Evolutionary conservation across 2,113 vertebrate genomes (phyloP).

Genomic region (Sphyrna mokarran): DNA sequence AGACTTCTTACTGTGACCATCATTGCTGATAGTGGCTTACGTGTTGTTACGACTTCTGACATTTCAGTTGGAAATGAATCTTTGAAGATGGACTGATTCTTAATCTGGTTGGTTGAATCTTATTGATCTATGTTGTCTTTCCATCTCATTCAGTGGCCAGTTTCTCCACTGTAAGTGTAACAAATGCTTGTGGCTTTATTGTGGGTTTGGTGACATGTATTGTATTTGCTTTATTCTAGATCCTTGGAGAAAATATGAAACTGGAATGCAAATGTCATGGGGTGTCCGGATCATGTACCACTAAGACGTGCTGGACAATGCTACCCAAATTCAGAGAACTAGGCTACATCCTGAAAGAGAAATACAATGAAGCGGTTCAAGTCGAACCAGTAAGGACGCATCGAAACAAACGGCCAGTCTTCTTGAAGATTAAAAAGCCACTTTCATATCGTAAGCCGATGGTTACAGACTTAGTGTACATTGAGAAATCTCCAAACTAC

Average conservation of each 20-base stretch:
- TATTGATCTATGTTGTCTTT: not conserved
- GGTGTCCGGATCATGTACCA: conserved; percentile 91
- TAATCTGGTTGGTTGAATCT: not conserved
- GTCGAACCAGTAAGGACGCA: conserved; percentile 88
- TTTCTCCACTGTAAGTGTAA: not conserved
- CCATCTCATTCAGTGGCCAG: too few species aligned
- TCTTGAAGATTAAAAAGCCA: conserved; percentile 94
- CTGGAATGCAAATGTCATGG: conserved; percentile 91
- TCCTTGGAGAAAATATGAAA: conserved; percentile 87
- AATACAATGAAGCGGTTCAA: conserved; percentile 85
- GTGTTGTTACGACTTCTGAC: not conserved
- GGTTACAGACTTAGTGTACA: conserved; percentile 93
- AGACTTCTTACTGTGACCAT: too few species aligned
- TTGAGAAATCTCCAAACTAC: conserved; percentile 93
- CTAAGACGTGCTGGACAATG: conserved; percentile 96
- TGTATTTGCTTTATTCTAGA: conserved; percentile 54
- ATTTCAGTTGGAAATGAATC: not conserved
- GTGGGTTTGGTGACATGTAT: not conserved
- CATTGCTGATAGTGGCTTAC: not conserved
- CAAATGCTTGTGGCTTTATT: not conserved
- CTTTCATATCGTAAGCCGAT: conserved; percentile 91
- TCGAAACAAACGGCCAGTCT: conserved; percentile 87
- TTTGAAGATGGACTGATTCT: not conserved
- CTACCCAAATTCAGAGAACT: conserved; percentile 95
- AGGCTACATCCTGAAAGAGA: conserved; percentile 92